Evolutionary conservation across 2,888 invertebrate species (phyloP), one percentile per base, ranked within the genome.

Genomic region (Synanthedon andrenaeformis): DNA sequence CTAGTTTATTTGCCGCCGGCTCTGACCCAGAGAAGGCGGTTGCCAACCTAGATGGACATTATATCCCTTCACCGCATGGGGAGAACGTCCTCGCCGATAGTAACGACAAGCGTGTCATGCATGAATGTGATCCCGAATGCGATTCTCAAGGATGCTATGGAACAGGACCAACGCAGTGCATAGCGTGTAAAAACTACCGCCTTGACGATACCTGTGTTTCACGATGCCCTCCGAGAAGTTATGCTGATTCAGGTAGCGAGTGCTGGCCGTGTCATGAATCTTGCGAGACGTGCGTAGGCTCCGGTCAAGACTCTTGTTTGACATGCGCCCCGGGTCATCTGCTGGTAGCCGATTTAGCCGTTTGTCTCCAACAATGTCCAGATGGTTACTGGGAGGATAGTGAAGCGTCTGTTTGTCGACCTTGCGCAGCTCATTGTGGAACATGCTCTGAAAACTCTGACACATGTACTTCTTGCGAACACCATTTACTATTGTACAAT

Each of bases 251-350:
- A 65, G 93, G 92, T 49, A 93, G 92, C 49, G 91, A 92, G 19
- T 96, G 96, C 67, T 93, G 93, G 90, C 93, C 94, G 0, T 97
- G 96, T 66, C 95, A 96, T 70, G 94, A 95, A 70, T 94, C 95
- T 12, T 97, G 96, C 69, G 93, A 94, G 72, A 95, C 94, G 13
- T 97, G 96, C 67, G 94, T 94, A 23, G 96, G 96, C 6, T 92
- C 95, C 3, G 94, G 95, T 11, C 94, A 94, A 72, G 94, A 95
- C 71, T 94, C 94, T 53, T 96, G 96, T 69, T 83, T 95, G 50
- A 92, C 93, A 2, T 96, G 96, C 76, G 93, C 94, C 0, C 94
- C 94, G 3, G 94, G 93, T 51, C 94, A 96, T 73, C 89, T 95
- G 51, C 89, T 94, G 68, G 94, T 96, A 52, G 92, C 92, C 13